Base-by-base conservation (phyloP, 2,888 invertebrate species). In the Nomada lathburiana region DNA sequence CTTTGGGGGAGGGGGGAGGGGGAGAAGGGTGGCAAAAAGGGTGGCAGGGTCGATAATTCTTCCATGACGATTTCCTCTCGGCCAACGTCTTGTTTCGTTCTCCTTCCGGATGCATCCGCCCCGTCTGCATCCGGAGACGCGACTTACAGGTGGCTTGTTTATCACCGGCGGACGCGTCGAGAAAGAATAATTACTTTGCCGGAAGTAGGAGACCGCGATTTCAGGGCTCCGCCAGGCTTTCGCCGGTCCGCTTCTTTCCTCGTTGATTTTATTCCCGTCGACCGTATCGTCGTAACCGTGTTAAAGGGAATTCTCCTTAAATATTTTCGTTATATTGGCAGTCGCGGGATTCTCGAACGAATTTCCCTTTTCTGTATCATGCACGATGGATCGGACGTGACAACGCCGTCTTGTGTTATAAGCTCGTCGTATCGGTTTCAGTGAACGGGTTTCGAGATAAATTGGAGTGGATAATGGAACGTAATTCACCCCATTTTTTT, bases 121-220 rank as follows among this genome's bases (percentile, higher is more conserved):
- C 2, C 20, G 42, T n/a, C 42, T 42, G 67, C 75, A 64, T 60
- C 67, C 52, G 52, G 55, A 76, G 70, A 68, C 67, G 62, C 70
- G 75, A 79, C 83, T 83, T 82, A 83, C 83, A 83, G 83, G 83
- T 83, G 83, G 83, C 82, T 70, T 82, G 83, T 83, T 82, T 82
- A 70, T 83, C 83, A 83, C 82, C 57, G 69, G 42, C 69, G 7
- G 72, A 77, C 81, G 69, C 81, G 75, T 78, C 72, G 72, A 72
- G 83, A 79, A 78, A 83, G 83, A 83, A 79, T 83, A 83, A 83
- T 83, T 83, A 83, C 82, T 68, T 68, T 71, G 65, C 26, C 42
- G 55, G 64, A 55, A 62, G 77, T 36, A 44, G 69, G 57, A 47
- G 50, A 20, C 76, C 59, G 60, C 76, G 78, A 77, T 74, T 74